A percentile compares a stretch with the other conserved stretches of the same genome.
phyloP scores from a whole-genome alignment of 1,140 invertebrate species.

The Meteorus sp. region DNA sequence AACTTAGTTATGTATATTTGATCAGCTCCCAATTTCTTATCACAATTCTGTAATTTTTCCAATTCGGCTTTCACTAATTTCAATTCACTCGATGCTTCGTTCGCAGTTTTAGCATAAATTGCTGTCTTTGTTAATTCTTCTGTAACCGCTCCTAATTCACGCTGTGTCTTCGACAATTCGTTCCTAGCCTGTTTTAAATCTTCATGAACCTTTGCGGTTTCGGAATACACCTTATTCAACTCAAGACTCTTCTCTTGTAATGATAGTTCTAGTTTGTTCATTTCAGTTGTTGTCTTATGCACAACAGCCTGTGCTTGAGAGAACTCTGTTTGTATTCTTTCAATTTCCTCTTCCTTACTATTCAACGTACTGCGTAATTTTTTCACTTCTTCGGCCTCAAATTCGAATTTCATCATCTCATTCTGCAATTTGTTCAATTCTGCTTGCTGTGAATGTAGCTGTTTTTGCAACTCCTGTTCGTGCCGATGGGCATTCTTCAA shows the following conservation, averaged over 20 bases:
- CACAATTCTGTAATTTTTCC: slow-evolving; percentile 47
- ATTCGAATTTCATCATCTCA: slow-evolving; percentile 42
- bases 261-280: background rate
- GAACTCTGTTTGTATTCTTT: slow-evolving; percentile 33
- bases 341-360: slow-evolving; percentile 41
- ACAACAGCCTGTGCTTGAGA: slow-evolving; percentile 32
- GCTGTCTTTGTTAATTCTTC: slow-evolving; percentile 39
- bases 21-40: slow-evolving; percentile 33
- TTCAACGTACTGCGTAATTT: slow-evolving; percentile 33
- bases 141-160: slow-evolving; percentile 36
- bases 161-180: slow-evolving; percentile 38
- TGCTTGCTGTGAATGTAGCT: slow-evolving; percentile 45
- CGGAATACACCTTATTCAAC: slow-evolving; percentile 33
- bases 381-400: slow-evolving; percentile 39
- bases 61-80: slow-evolving; percentile 37
- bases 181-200: slow-evolving; percentile 41
- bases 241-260: slow-evolving; percentile 34
- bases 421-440: slow-evolving; percentile 45
- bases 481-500: slow-evolving; percentile 53
- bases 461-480: slow-evolving; percentile 52
- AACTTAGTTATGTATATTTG: slow-evolving; percentile 42
- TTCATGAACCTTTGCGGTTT: slow-evolving; percentile 32
- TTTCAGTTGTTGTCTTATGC: slow-evolving; percentile 33
- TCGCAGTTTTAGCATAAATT: slow-evolving; percentile 24
- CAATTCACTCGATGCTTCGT: slow-evolving; percentile 31